Evolutionary conservation across 2,888 invertebrate genomes (phyloP), one percentile per base, ranked within the genome.

Genomic region (Lepas anatifera): DNA sequence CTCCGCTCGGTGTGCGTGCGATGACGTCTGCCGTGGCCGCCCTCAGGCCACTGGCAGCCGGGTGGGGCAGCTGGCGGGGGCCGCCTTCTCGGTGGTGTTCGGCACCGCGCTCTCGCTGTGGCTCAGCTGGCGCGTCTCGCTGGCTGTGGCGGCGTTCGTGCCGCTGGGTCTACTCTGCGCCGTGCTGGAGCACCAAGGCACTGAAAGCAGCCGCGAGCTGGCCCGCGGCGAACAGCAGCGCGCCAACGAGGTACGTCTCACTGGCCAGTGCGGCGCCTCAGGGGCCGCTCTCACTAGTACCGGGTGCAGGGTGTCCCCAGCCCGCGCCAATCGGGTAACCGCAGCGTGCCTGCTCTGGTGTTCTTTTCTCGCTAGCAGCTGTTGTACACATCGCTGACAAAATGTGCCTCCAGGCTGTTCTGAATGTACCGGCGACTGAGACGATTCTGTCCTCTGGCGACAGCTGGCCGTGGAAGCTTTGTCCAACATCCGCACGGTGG

Each of bases 41-140:
- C n/a, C n/a, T n/a, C 77, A 89, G 89, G 89, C 89, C 4, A 89
- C 90, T 3, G 91, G 90, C 25, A 89, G 89, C 80, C 84, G 90
- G 72, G 85, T 91, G 70, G 90, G 90, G 11, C 87, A 88, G 29
- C 86, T 91, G 50, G 79, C 90, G 0, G 89, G 89, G 79, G 87
- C 89, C 0, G 74, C 88, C 8, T 85, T 89, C 2, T 89, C 90
- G 0, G 81, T 91, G n/a, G 77, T 82, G 0, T 80, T 90, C 25
- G 86, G 87, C 6, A 79, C 90, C 37, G 83, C 82, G 0, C 78
- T 90, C 0, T 84, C 89, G 0, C 81, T 90, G 79, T 85, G 84
- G 76, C 90, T 87, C 77, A 86, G 89, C 78, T 89, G 89, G 87
- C 84, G 87, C 75, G 81, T 92, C 39, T 90, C 90, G 1, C 79